Base-by-base conservation (phyloP, 2,888 invertebrate species). In the Lomographa bimaculata region DNA sequence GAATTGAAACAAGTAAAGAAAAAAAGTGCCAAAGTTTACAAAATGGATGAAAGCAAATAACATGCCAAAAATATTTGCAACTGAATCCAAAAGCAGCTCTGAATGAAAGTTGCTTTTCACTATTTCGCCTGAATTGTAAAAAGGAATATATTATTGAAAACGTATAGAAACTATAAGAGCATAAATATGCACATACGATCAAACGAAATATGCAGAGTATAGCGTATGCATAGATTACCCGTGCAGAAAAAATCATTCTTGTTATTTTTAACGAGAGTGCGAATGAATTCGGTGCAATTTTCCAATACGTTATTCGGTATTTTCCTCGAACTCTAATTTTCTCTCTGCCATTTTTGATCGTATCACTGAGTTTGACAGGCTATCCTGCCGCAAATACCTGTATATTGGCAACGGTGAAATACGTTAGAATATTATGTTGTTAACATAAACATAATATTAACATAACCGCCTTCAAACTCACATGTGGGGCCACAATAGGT, bases 331-430 rank as follows among this genome's bases (percentile, higher is more conserved):
- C 21, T 43, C 29, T 46, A 53, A 55, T 56, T 55, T 53, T 39
- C 46, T 46, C 53, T 49, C 38, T 47, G 40, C 43, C 44, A 45
- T 48, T 51, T 43, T 37, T 49, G 50, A 54, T 49, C 46, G 10
- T 29, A 35, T 45, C 46, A 33, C 28, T 67, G 64, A 39, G 11
- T 45, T 24, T 59, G 63, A 58, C 60, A 57, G 49, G 27, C 16
- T 34, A 34, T 25, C 25, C 8, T 8, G 12, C 19, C 25, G 11
- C 20, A 14, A 26, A 26, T 20, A 35, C n/a, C 9, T 14, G 10
- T 23, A 7, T 12, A 9, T 8, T 14, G 21, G 12, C 25, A n/a
- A n/a, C n/a, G n/a, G n/a, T n/a, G n/a, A n/a, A n/a, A n/a, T n/a
- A n/a, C n/a, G n/a, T n/a, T n/a, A n/a, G n/a, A n/a, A n/a, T n/a